phyloP scores from a whole-genome alignment of 1,140 invertebrate genomes.

The Pomacea maculata region DNA sequence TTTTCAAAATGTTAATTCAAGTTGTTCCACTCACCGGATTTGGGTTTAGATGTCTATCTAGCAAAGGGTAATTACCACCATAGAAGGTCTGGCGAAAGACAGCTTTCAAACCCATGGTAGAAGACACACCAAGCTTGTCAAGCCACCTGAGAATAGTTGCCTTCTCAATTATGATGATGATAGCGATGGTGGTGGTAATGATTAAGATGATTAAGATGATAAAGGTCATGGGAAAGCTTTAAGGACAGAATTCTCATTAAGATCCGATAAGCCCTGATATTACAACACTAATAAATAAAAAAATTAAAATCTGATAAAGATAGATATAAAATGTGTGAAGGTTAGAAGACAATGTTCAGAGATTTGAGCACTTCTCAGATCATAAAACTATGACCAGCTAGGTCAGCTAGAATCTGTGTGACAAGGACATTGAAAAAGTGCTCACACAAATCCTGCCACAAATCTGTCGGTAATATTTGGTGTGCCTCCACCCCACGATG shows the following conservation, averaged over 20 bases:
- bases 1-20: no score
- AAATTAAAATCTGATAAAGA: neutral
- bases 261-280: neutral
- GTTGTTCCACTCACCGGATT: slow-evolving; percentile 23
- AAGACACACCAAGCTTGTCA: slow-evolving; percentile 79
- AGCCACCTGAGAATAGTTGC: slow-evolving; percentile 72
- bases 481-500: slow-evolving; percentile 80
- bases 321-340: no score
- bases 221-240: neutral
- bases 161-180: neutral
- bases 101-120: slow-evolving; percentile 73
- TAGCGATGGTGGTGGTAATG: no score
- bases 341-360: neutral
- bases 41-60: slow-evolving; percentile 64
- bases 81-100: slow-evolving; percentile 79
- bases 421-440: slow-evolving; percentile 12
- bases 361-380: neutral
- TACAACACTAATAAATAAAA: neutral
- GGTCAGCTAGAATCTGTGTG: neutral
- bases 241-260: neutral
- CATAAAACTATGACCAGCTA: neutral
- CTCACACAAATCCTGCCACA: slow-evolving; percentile 73
- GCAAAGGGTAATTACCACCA: slow-evolving; percentile 74
- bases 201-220: no score
- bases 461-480: slow-evolving; percentile 76